Evolutionary conservation across 2,797 vertebrate genomes (phyloP).

Genomic region (Coccyzus lansbergi): DNA sequence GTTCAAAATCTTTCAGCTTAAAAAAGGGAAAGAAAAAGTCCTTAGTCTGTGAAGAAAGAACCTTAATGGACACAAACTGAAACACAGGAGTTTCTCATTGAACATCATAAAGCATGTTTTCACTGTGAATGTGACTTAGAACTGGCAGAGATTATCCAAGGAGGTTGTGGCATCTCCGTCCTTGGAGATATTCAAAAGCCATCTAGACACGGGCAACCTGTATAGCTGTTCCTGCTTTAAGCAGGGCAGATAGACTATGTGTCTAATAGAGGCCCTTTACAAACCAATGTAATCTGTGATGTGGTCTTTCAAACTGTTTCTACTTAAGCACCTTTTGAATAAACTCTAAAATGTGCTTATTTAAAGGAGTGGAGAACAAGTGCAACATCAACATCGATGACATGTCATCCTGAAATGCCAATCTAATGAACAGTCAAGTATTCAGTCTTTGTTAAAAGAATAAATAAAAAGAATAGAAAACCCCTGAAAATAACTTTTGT

Average conservation of each 20-base stretch:
- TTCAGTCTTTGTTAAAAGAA: not conserved
- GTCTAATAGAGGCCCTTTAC: not conserved
- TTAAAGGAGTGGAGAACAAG: not conserved
- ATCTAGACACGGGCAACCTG: not conserved
- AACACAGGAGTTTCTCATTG: not conserved
- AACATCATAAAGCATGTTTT: not conserved
- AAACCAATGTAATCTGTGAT: not conserved
- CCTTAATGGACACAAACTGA: not conserved
- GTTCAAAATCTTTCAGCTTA: not conserved
- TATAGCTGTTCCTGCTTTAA: not conserved
- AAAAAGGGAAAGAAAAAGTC: not conserved
- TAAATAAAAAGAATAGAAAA: not conserved
- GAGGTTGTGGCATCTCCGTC: not conserved
- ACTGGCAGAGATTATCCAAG: not conserved
- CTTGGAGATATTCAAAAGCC: not conserved
- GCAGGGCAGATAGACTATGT: not conserved
- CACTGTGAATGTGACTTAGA: not conserved
- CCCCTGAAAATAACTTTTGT: not conserved
- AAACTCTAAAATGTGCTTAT: not conserved
- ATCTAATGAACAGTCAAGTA: not conserved
- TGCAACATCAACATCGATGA: accelerated
- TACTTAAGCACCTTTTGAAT: not conserved
- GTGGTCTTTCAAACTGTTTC: not conserved
- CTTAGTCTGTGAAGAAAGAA: not conserved
- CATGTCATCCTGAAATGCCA: not conserved